Percentiles rank a stretch among this genome's conserved stretches.
Evolutionary conservation across 2,797 vertebrate genomes (phyloP).

Genomic region (Enteromius afrohamiltoni): DNA sequence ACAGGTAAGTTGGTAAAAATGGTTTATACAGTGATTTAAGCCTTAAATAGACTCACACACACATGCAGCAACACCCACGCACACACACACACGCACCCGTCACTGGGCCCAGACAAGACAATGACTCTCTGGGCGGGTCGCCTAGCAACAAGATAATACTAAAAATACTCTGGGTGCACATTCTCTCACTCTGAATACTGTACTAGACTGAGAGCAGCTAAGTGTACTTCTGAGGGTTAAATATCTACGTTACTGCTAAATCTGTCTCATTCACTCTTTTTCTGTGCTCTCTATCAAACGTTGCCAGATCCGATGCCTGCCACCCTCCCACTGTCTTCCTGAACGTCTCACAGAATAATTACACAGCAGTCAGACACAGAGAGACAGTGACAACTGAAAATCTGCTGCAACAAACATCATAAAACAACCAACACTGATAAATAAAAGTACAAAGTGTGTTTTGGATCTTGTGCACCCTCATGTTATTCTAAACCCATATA

Average conservation of each 20-base stretch:
- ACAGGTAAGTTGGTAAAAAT: background rate
- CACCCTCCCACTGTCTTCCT: background rate
- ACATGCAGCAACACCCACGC: slow-evolving; percentile 36
- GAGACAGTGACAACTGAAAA: slow-evolving; percentile 28
- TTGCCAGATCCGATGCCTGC: background rate
- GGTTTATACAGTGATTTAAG: background rate
- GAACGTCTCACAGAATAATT: slow-evolving; percentile 11
- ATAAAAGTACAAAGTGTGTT: slow-evolving; percentile 10
- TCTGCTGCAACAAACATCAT: slow-evolving; percentile 26
- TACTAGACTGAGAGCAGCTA: slow-evolving; percentile 44
- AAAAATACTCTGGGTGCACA: slow-evolving; percentile 70
- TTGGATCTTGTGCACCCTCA: background rate
- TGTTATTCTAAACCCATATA: slow-evolving; percentile 10
- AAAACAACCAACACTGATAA: slow-evolving; percentile 25
- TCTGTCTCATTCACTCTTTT: slow-evolving; percentile 49
- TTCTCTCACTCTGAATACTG: slow-evolving; percentile 59
- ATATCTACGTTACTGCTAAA: slow-evolving; percentile 59
- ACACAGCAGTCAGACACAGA: slow-evolving; percentile 38
- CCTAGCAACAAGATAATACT: slow-evolving; percentile 79
- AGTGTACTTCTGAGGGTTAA: slow-evolving; percentile 50
- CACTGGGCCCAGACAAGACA: slow-evolving; percentile 65
- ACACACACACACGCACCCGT: slow-evolving; percentile 24
- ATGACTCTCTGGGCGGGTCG: slow-evolving; percentile 68
- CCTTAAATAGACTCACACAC: slow-evolving; percentile 35
- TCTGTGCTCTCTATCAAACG: slow-evolving; percentile 7